Conservation (phyloP, 1,140 invertebrate species). For the Papilio polytes region DNA sequence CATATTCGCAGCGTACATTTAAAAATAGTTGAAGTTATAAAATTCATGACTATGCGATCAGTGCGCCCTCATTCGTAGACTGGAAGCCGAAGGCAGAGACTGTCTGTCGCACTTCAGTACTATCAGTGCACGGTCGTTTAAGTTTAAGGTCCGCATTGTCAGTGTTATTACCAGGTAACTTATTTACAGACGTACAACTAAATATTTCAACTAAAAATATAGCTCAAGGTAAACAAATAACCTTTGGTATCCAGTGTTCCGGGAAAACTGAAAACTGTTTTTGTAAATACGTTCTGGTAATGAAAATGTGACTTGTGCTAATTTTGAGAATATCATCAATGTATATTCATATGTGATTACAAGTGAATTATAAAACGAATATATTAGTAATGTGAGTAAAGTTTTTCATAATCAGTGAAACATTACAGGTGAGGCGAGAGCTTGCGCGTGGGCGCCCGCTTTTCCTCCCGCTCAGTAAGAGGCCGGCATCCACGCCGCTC, state of each 20-base stretch:
- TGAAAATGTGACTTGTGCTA: not conserved
- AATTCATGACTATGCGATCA: conserved; percentile 62
- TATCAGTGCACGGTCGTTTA: conserved; percentile 62
- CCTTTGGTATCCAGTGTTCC: not conserved
- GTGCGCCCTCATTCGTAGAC: conserved; percentile 66
- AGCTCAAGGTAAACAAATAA: conserved; percentile 30
- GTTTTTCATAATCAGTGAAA: conserved; percentile 58
- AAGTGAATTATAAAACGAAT: conserved; percentile 32
- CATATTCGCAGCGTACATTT: conserved; percentile 54
- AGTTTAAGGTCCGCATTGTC: conserved; percentile 69
- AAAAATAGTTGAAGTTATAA: conserved; percentile 72
- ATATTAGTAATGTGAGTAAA: conserved; percentile 44
- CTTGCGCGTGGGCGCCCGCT: conserved; percentile 67
- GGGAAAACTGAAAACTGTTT: not conserved
- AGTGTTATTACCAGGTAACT: conserved; percentile 63
- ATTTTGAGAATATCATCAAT: not conserved
- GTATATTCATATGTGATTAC: conserved; percentile 35
- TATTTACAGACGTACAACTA: conserved; percentile 23
- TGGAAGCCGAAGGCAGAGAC: conserved; percentile 63
- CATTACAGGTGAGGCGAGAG: conserved; percentile 68
- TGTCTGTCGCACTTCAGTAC: conserved; percentile 55
- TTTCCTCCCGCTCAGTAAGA: conserved; percentile 68
- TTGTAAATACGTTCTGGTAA: not conserved
- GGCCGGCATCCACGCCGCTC: conserved; percentile 75
- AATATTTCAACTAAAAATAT: conserved; percentile 37